These are phyloP conservation scores for Drosophila monieri DNA, from an alignment of 2,888 invertebrate genomes.

Conservation along the genomic window DNA sequence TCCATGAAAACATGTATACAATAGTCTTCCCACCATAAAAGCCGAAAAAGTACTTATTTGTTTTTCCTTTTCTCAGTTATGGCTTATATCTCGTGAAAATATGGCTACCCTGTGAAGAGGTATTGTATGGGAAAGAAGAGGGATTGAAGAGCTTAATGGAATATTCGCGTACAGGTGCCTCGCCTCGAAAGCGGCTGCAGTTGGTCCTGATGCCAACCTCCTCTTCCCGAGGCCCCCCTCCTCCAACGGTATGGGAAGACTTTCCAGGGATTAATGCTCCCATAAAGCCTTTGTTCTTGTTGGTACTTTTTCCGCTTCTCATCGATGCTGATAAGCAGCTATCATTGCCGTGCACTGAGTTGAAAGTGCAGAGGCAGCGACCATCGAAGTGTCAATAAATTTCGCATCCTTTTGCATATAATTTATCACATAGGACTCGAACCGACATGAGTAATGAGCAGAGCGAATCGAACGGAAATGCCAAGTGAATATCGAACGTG, in stretches of 20 bases:
- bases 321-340: slow-evolving; percentile 39
- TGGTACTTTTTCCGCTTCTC: slow-evolving; percentile 7
- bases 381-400: slow-evolving; percentile 38
- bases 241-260: background rate
- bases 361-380: slow-evolving; percentile 29
- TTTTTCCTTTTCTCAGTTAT: background rate
- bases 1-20: no score
- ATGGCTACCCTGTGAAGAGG: slow-evolving; percentile 1
- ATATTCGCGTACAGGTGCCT: slow-evolving; percentile 53
- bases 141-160: slow-evolving; percentile 63
- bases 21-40: background rate
- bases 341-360: slow-evolving; percentile 57
- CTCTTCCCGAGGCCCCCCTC: slow-evolving; percentile 21
- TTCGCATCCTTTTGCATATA: slow-evolving; percentile 38
- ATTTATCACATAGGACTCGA: slow-evolving; percentile 43
- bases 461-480: slow-evolving; percentile 22
- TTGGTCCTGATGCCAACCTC: slow-evolving; percentile 43
- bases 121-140: background rate
- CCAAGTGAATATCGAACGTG: slow-evolving; percentile 34
- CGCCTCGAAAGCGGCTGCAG: slow-evolving; percentile 31
- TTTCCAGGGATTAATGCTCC: slow-evolving; percentile 29
- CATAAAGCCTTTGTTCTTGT: slow-evolving; percentile 25
- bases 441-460: slow-evolving; percentile 32
- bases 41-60: background rate
- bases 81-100: background rate